Conservation (phyloP, 2,888 invertebrate genomes). For the Caenorhabditis sinica region DNA sequence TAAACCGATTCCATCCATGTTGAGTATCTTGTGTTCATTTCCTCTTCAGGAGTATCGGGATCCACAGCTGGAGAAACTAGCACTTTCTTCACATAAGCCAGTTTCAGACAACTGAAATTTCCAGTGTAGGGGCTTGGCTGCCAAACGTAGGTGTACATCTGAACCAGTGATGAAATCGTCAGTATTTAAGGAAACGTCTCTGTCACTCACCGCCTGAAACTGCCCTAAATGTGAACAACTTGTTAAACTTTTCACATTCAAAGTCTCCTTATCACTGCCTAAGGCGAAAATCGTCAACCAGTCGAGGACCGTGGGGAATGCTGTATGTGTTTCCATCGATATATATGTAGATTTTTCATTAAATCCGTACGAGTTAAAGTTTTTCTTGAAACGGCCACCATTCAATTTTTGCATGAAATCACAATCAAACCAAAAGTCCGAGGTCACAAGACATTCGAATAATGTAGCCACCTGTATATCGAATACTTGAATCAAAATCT, state of each 20-base stretch:
- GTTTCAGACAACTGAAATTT: slow-evolving; percentile 74
- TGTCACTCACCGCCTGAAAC: slow-evolving; percentile 61
- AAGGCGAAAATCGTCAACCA: slow-evolving; percentile 64
- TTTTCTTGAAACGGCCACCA: slow-evolving; percentile 30
- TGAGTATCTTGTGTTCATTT: slow-evolving; percentile 71
- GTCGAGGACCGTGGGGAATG: slow-evolving; percentile 51
- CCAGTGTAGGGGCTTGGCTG: slow-evolving; percentile 71
- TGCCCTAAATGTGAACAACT: slow-evolving; percentile 68
- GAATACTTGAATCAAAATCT: neutral
- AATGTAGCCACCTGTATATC: slow-evolving; percentile 60
- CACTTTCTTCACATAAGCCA: slow-evolving; percentile 64
- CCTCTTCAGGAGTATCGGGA: slow-evolving; percentile 40
- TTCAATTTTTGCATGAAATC: slow-evolving; percentile 64
- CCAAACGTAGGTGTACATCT: slow-evolving; percentile 79
- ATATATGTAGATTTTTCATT: slow-evolving; percentile 64
- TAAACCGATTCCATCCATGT: slow-evolving; percentile 81
- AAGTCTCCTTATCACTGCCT: slow-evolving; percentile 67
- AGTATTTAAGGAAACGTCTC: neutral
- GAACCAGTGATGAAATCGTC: slow-evolving; percentile 18
- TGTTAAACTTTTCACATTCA: slow-evolving; percentile 68
- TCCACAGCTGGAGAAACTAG: slow-evolving; percentile 80
- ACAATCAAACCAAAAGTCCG: slow-evolving; percentile 62
- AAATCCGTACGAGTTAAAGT: slow-evolving; percentile 50
- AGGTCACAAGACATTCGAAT: slow-evolving; percentile 71
- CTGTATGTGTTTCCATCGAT: slow-evolving; percentile 54